Base-by-base conservation (phyloP, 2,888 invertebrate genomes). In the Machimus rusticus region DNA sequence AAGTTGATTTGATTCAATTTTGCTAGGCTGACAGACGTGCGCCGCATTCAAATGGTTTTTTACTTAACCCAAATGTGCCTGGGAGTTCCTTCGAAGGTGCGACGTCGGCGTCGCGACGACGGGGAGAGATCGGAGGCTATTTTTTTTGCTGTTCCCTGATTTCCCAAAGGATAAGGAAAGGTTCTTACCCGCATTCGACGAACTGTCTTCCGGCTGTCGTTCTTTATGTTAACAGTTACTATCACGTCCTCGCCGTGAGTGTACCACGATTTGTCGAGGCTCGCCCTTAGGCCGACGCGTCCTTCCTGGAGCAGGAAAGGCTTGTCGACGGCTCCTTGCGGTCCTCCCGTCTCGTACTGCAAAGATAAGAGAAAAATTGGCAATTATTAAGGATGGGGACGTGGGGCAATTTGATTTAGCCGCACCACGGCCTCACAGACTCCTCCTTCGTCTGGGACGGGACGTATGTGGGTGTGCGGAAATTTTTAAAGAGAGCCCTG, bases 271-370 rank as follows among this genome's bases (percentile, higher is more conserved):
- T 96, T 96, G 92, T 98, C 96, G 90, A 98, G 93, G 91, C 95
- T 95, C 2, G 97, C 97, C 91, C 96, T 96, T 81, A 98, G 92
- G 89, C 95, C 94, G 88, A 98, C 95, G 89, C 96, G 94, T 82
- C 98, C 98, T 90, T 97, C 97, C 90, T 97, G 97, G 85, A 98
- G 94, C 51, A 98, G 93, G 91, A 97, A 97, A n/a, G 96, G 96
- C 90, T 97, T 97, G 90, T 96, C 96, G 9, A 96, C 95, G 0
- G 94, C 93, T 0, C 95, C 96, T 88, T 95, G 94, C 2, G 97
- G 96, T 23, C 95, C 94, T 1, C 94, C 94, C 12, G 89, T 87
- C 51, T 87, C 93, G 91, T 89, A 93, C 93, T 90, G 92, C 57
- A 89, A 90, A 84, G 74, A 78, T 66, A 28, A 46, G 9, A 55